Conservation (phyloP, 2,113 vertebrate species). For the Lampris megalopsis region DNA sequence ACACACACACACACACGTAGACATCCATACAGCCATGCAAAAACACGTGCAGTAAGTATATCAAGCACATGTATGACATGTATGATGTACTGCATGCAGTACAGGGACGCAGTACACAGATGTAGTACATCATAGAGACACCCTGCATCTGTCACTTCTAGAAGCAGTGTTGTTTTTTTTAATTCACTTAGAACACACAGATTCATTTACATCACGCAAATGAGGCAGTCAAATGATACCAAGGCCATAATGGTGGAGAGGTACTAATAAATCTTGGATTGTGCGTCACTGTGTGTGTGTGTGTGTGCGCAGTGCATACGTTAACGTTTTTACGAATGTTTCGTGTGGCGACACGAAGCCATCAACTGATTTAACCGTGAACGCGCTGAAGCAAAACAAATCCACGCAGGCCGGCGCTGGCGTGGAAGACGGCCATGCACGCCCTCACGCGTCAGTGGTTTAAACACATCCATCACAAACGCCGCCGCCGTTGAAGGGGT, state of each 20-base stretch:
- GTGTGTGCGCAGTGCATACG: not conserved
- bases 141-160: too few species aligned
- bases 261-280: constrained; percentile 61
- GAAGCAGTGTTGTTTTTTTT: constrained; percentile 11
- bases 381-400: constrained; percentile 48
- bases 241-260: constrained; percentile 46
- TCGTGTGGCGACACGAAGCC: constrained; percentile 24
- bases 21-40: not conserved
- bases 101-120: not conserved
- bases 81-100: too few species aligned
- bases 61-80: too few species aligned
- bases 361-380: constrained; percentile 35
- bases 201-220: constrained; percentile 60
- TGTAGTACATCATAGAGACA: not conserved
- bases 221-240: constrained; percentile 50
- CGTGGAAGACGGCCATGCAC: too few species aligned
- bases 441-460: too few species aligned
- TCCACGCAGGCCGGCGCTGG: constrained; percentile 22
- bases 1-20: not conserved
- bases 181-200: constrained; percentile 57
- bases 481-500: too few species aligned
- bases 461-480: too few species aligned
- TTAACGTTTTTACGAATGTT: too few species aligned
- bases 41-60: not conserved
- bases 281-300: constrained; percentile 11